Percentiles rank a stretch among this genome's conserved stretches.
phyloP scores from a whole-genome alignment of 2,797 vertebrate species.

The Tangara arthus region DNA sequence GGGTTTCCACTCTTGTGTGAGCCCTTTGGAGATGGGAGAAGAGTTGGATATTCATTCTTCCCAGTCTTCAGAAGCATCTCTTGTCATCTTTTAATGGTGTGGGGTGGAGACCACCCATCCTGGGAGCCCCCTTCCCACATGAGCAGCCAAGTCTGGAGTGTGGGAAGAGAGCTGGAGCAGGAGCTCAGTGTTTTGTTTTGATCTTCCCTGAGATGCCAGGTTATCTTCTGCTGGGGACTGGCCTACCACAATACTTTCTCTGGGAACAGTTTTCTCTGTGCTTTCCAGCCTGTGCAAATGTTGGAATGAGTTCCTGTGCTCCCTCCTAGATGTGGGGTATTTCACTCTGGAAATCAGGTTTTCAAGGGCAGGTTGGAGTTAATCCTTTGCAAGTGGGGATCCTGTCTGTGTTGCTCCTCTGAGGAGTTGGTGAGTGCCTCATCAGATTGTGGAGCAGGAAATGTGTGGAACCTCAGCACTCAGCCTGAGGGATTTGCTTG shows the following conservation, averaged over 20 bases:
- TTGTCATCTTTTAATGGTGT: background rate
- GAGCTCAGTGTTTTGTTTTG: background rate
- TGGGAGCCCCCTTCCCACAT: accelerated
- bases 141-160: background rate
- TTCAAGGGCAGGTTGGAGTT: background rate
- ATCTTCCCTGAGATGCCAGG: background rate
- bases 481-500: background rate
- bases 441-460: background rate
- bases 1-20: background rate
- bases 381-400: background rate
- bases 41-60: background rate
- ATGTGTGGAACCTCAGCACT: background rate
- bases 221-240: background rate
- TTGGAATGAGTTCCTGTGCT: background rate
- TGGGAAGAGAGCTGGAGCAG: background rate
- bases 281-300: background rate
- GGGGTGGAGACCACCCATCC: background rate
- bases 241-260: background rate
- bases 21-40: background rate
- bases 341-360: background rate
- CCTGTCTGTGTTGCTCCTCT: accelerated
- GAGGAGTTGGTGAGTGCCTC: background rate
- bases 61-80: background rate
- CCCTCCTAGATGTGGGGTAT: background rate
- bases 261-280: background rate